Evolutionary conservation across 2,113 vertebrate species (phyloP), one percentile per base, ranked within the genome.

Genomic region (Etheostoma cragini): DNA sequence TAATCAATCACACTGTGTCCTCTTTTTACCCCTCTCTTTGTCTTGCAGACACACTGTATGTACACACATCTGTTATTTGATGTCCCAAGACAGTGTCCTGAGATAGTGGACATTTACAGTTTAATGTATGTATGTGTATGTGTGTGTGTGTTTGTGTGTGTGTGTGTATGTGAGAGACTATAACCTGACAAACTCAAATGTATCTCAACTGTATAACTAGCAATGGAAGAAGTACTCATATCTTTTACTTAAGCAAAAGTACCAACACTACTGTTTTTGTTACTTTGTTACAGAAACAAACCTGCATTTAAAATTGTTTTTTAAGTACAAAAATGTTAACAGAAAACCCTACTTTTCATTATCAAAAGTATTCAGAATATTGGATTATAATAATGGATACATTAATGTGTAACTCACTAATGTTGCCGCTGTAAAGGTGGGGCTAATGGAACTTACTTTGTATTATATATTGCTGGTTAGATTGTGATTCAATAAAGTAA

Each of bases 1-100:
- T 90, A 90, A 94, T 93, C 91, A 91, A 93, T 93, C 88, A 87
- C 69, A 30, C 35, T 33, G 53, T 76, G 73, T 73, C 69, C 67
- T 61, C 30, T 30, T 66, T 76, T 61, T 5, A 26, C 64, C 70
- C 71, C 72, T 58, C 24, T 62, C 14, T 12, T 53, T 19, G 26
- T 11, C 60, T 30, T 30, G 8, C 54, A 63, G 65, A 45, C 33
- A 47, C 42, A 33, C 19, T n/a, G 56, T 10, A 66, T 24, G 35
- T 17, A 56, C 67, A 87, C 65, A 69, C 49, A 24, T 69, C 24
- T 26, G 61, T 22, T 49, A 57, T 76, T 71, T 72, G 15, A 58
- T n/a, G 17, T 53, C 30, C 30, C 4, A 4, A 30, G 58, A 70
- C 60, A 81, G 38, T 46, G 35, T 76, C 72, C 42, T 78, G 64